Conservation (phyloP, 2,113 vertebrate species). For the Hyperoodon ampullatus region DNA sequence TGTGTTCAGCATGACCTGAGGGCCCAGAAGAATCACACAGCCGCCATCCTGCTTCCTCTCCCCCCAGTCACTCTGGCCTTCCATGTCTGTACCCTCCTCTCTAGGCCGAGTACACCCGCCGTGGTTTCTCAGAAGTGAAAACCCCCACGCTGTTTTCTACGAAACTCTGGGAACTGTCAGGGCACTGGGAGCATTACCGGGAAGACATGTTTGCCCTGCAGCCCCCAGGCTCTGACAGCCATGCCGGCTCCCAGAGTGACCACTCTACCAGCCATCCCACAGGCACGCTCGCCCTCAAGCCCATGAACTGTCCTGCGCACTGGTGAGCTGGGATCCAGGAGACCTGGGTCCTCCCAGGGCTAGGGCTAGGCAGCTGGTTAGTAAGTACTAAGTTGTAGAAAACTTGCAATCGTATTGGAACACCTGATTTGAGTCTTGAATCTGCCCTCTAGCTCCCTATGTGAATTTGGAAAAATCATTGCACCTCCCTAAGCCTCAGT, state of each 20-base stretch:
- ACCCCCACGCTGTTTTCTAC: conserved; percentile 93
- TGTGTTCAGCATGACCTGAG: neutral
- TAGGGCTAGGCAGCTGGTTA: neutral
- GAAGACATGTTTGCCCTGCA: conserved; percentile 93
- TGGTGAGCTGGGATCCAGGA: conserved; percentile 86
- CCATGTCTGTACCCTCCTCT: neutral
- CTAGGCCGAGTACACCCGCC: conserved; percentile 90
- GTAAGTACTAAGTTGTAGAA: neutral
- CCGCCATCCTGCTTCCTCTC: neutral
- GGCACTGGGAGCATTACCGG: conserved; percentile 95
- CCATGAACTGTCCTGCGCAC: conserved; percentile 98
- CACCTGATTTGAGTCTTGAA: neutral
- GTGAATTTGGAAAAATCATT: neutral
- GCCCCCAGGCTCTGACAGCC: conserved; percentile 74
- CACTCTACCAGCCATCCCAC: neutral
- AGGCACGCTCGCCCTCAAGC: conserved; percentile 91
- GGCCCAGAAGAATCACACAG: neutral
- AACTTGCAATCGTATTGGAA: neutral
- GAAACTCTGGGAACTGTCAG: conserved; percentile 92
- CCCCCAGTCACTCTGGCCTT: neutral
- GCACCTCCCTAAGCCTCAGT: neutral
- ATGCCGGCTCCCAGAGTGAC: neutral
- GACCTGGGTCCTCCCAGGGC: neutral
- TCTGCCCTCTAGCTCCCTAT: neutral
- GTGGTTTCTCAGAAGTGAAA: conserved; percentile 94